Conservation (phyloP, 2,113 vertebrate genomes). For the Tamias sibiricus region DNA sequence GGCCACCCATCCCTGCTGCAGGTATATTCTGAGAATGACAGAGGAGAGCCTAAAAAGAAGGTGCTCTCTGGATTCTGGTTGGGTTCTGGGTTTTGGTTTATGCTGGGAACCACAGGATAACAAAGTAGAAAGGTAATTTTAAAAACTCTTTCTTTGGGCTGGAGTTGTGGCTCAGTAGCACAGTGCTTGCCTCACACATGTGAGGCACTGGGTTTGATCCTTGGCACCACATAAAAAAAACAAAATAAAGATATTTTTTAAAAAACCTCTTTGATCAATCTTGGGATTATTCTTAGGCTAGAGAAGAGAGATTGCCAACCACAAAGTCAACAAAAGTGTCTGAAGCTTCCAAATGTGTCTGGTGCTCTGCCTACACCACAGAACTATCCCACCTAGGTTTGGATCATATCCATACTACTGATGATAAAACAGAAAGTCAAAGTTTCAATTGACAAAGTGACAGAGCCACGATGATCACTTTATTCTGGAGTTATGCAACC, state of each 20-base stretch:
- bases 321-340: not conserved
- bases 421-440: not conserved
- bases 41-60: not conserved
- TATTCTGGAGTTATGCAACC: not conserved
- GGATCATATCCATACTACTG: not conserved
- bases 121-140: not conserved
- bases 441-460: constrained; percentile 23
- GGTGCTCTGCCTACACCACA: not conserved
- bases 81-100: constrained; percentile 3
- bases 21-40: not conserved
- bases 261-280: not conserved
- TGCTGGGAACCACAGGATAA: not conserved
- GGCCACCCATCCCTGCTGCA: not conserved
- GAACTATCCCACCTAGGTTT: not conserved
- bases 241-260: too few relatives aligned
- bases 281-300: not conserved
- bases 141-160: not conserved
- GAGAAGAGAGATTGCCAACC: not conserved
- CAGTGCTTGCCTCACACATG: too few relatives aligned
- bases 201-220: too few relatives aligned
- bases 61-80: not conserved
- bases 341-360: not conserved
- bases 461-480: not conserved
- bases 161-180: too few relatives aligned
- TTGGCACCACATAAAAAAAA: too few relatives aligned